Conservation (phyloP, 2,888 invertebrate genomes). For the Cheilosia vulpina region DNA sequence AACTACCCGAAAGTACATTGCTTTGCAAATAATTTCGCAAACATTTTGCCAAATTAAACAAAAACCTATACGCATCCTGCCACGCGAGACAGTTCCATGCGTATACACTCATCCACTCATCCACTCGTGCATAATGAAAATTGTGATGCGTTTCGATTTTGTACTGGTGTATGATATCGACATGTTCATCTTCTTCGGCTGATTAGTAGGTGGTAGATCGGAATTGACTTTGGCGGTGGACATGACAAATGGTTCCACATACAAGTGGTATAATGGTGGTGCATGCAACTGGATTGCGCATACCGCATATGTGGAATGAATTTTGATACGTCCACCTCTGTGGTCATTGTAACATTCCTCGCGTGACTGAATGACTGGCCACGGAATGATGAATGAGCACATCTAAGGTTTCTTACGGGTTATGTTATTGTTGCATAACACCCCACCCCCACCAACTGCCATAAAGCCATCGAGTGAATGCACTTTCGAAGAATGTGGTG, state of each 20-base stretch:
- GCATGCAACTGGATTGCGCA: constrained; percentile 24
- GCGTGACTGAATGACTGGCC: constrained; percentile 68
- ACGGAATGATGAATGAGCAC: constrained; percentile 71
- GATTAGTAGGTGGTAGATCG: constrained; percentile 4
- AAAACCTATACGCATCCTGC: constrained; percentile 2
- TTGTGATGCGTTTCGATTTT: neutral
- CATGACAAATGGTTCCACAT: neutral
- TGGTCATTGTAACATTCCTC: constrained; percentile 69
- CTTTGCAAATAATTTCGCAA: constrained; percentile 62
- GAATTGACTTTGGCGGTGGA: constrained; percentile 15
- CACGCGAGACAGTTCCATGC: neutral
- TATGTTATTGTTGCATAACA: constrained; percentile 46
- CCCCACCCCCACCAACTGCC: neutral
- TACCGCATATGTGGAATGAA: constrained; percentile 28
- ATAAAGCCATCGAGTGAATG: constrained; percentile 58
- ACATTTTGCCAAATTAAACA: constrained; percentile 51
- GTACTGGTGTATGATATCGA: neutral
- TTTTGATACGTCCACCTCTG: constrained; percentile 41
- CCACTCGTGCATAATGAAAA: constrained; percentile 5
- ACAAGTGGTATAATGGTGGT: neutral
- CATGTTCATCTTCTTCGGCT: constrained; percentile 19
- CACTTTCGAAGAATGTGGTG: constrained; percentile 63
- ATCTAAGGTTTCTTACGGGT: constrained; percentile 65
- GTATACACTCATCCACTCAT: neutral
- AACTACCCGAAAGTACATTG: constrained; percentile 46